Percentiles rank a stretch among this genome's conserved stretches.
Conservation (phyloP, 2,888 invertebrate genomes). For the Creontiades dilutus region DNA sequence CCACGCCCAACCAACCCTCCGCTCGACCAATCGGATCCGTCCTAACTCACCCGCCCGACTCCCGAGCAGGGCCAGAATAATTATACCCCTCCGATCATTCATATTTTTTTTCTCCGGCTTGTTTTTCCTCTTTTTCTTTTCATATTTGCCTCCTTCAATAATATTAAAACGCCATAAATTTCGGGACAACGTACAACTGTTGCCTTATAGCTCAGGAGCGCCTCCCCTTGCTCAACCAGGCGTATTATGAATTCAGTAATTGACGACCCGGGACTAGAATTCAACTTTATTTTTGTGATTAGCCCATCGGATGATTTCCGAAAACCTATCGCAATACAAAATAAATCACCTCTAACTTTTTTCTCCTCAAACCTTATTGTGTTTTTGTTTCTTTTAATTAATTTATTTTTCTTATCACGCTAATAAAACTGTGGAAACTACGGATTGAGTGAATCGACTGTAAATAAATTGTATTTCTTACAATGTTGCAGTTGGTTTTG, state of each 20-base stretch:
- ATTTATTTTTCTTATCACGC: too few relatives aligned
- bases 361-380: too few relatives aligned
- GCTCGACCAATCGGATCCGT: conserved; percentile 60
- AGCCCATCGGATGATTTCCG: not conserved
- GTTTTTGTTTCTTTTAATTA: too few relatives aligned
- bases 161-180: conserved; percentile 70
- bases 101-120: conserved; percentile 44
- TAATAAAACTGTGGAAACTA: too few relatives aligned
- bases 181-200: conserved; percentile 31
- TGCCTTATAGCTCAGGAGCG: conserved; percentile 14
- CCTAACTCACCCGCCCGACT: conserved; percentile 57
- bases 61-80: not conserved
- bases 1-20: conserved; percentile 63
- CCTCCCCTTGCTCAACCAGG: conserved; percentile 48
- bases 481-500: too few relatives aligned
- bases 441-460: too few relatives aligned
- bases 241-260: conserved; percentile 58
- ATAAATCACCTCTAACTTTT: too few relatives aligned
- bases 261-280: conserved; percentile 2
- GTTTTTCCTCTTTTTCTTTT: conserved; percentile 40
- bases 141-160: conserved; percentile 70
- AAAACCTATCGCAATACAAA: too few relatives aligned
- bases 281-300: not conserved
- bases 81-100: conserved; percentile 48
- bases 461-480: too few relatives aligned